Percentiles rank a stretch among this genome's conserved stretches.
These are phyloP conservation scores for Pediacus dermestoides DNA, from an alignment of 2,888 invertebrate species.

Conservation along the genomic window DNA sequence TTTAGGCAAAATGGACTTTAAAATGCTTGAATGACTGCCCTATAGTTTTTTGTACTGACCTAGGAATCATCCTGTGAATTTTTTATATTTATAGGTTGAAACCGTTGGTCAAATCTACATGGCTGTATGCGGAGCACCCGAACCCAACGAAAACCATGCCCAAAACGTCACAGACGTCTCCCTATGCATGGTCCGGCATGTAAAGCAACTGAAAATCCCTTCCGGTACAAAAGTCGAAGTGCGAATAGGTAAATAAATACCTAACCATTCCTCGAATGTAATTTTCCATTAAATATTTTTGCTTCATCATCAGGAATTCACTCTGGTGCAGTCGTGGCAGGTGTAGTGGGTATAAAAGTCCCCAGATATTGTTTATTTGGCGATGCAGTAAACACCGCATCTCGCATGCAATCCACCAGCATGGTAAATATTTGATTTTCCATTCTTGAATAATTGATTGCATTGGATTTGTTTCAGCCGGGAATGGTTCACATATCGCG, in stretches of 20 bases:
- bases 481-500: constrained; percentile 74
- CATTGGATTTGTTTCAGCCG: constrained; percentile 54
- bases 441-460: too few species aligned
- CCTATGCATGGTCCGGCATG: constrained; percentile 67
- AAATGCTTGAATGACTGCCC: too few species aligned
- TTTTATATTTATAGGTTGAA: constrained; percentile 65
- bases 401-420: constrained; percentile 75
- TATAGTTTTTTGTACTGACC: too few species aligned
- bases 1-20: too few species aligned
- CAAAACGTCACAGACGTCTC: constrained; percentile 75
- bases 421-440: constrained; percentile 51
- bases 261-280: neutral
- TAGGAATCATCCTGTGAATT: too few species aligned
- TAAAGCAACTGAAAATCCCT: constrained; percentile 62
- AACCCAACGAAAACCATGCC: constrained; percentile 69
- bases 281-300: neutral
- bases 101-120: constrained; percentile 91
- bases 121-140: constrained; percentile 87
- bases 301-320: constrained; percentile 61
- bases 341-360: constrained; percentile 77
- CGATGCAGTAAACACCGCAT: constrained; percentile 85
- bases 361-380: constrained; percentile 86
- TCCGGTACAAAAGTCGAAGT: constrained; percentile 59
- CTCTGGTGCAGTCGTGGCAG: constrained; percentile 82
- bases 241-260: constrained; percentile 56